phyloP scores from a whole-genome alignment of 2,888 invertebrate species.

The Nomada fucata region DNA sequence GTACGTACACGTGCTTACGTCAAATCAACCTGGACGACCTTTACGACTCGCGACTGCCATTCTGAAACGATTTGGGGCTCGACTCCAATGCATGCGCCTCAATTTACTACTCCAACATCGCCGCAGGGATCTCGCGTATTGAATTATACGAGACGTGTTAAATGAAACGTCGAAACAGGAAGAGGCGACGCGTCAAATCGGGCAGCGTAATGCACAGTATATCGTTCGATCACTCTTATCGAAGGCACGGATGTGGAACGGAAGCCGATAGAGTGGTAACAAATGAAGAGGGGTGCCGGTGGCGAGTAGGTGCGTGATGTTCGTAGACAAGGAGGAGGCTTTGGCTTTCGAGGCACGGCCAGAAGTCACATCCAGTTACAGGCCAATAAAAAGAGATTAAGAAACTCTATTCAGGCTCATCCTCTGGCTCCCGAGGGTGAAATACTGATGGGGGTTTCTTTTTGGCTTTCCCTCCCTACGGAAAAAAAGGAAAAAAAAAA shows the following conservation, averaged over 20 bases:
- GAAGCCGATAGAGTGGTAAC: constrained; percentile 52
- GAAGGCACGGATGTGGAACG: constrained; percentile 54
- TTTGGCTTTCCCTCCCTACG: constrained; percentile 53
- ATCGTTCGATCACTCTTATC: constrained; percentile 50
- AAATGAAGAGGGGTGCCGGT: constrained; percentile 35
- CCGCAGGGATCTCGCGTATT: neutral
- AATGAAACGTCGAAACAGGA: constrained; percentile 7
- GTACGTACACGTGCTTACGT: no score
- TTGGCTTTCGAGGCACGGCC: constrained; percentile 76
- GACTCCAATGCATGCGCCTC: no score
- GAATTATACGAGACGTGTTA: constrained; percentile 5
- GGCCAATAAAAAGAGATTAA: constrained; percentile 82
- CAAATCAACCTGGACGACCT: no score
- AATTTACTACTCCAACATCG: no score
- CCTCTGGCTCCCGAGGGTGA: constrained; percentile 46
- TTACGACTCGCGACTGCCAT: no score
- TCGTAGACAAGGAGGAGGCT: constrained; percentile 57
- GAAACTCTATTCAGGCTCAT: constrained; percentile 75
- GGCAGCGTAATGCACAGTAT: constrained; percentile 33
- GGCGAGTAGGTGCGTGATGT: constrained; percentile 41
- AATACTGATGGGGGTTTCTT: constrained; percentile 64
- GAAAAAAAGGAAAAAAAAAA: constrained; percentile 22
- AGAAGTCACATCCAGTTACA: constrained; percentile 79
- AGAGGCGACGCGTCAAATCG: constrained; percentile 7
- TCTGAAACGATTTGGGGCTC: no score